Evolutionary conservation across 1,140 invertebrate genomes (phyloP).

Genomic region (Drosophila lacertosa): DNA sequence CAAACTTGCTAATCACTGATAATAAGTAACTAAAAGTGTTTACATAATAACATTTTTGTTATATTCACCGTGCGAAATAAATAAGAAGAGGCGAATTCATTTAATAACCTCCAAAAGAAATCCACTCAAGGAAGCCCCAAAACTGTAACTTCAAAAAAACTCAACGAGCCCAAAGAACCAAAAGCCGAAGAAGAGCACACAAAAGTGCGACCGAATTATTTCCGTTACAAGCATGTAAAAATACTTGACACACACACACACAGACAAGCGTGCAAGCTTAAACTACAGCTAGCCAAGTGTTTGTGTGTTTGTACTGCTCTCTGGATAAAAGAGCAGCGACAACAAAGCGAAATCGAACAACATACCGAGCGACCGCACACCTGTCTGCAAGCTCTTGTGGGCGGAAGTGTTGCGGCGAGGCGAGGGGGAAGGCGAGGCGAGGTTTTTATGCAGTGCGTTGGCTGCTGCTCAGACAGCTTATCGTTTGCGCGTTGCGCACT

Average conservation of each 20-base stretch:
- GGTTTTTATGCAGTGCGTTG: slow-evolving; percentile 10
- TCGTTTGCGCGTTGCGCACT: slow-evolving; percentile 54
- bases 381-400: slow-evolving; percentile 50
- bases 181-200: slow-evolving; percentile 16
- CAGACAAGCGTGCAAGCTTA: slow-evolving; percentile 11
- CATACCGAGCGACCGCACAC: slow-evolving; percentile 52
- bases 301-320: slow-evolving; percentile 29
- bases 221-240: slow-evolving; percentile 63
- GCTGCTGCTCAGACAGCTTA: slow-evolving; percentile 68
- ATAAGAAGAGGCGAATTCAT: too few species aligned
- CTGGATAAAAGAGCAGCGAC: slow-evolving; percentile 50
- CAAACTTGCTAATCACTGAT: slow-evolving; percentile 1
- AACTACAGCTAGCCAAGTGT: slow-evolving; percentile 4
- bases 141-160: too few species aligned
- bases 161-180: too few species aligned
- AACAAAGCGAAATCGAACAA: slow-evolving; percentile 60
- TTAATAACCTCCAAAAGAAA: too few species aligned
- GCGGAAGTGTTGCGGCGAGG: not conserved
- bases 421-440: not conserved
- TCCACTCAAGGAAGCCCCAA: too few species aligned
- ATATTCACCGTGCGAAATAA: not conserved
- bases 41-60: not conserved
- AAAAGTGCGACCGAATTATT: slow-evolving; percentile 54
- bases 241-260: slow-evolving; percentile 45
- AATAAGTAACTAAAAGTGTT: not conserved